A percentile compares a stretch with the other conserved stretches of the same genome.
phyloP scores from a whole-genome alignment of 2,113 vertebrate genomes.

The Gila orcuttii region DNA sequence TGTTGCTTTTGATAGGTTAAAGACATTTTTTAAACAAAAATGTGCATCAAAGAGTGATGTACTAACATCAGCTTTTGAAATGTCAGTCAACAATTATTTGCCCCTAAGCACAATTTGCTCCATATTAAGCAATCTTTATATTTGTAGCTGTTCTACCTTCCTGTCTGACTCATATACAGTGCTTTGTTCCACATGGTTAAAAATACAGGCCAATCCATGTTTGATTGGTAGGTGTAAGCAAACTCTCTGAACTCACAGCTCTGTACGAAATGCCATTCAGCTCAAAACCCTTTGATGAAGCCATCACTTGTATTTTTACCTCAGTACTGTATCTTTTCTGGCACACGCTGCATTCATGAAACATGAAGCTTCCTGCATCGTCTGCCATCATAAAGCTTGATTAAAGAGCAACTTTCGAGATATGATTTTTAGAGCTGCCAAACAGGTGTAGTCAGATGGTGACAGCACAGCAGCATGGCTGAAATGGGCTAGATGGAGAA shows the following conservation, averaged over 20 bases:
- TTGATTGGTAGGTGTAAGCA: slow-evolving; percentile 12
- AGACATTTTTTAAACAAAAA: not conserved
- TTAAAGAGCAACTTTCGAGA: slow-evolving; percentile 73
- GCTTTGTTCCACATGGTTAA: slow-evolving; percentile 22
- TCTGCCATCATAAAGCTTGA: slow-evolving; percentile 60
- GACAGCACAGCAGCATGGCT: slow-evolving; percentile 65
- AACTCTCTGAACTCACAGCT: slow-evolving; percentile 28
- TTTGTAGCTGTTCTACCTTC: slow-evolving; percentile 17
- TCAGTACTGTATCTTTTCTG: not conserved
- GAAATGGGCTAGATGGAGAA: slow-evolving; percentile 70
- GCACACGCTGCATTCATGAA: slow-evolving; percentile 34
- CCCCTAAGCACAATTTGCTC: slow-evolving; percentile 7
- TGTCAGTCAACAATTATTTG: slow-evolving; percentile 33
- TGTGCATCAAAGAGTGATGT: not conserved
- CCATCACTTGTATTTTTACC: slow-evolving; percentile 7
- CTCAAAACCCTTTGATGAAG: slow-evolving; percentile 29
- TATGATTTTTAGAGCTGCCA: slow-evolving; percentile 69
- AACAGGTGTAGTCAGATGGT: slow-evolving; percentile 69
- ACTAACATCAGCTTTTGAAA: slow-evolving; percentile 21
- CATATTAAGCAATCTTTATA: slow-evolving; percentile 30
- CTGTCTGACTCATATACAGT: not conserved
- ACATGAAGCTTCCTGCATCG: slow-evolving; percentile 43
- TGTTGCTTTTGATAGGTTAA: slow-evolving; percentile 19
- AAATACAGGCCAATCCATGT: slow-evolving; percentile 27
- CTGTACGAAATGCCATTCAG: slow-evolving; percentile 2